Base-by-base conservation (phyloP, 2,797 vertebrate genomes). In the Pipistrellus nathusii region DNA sequence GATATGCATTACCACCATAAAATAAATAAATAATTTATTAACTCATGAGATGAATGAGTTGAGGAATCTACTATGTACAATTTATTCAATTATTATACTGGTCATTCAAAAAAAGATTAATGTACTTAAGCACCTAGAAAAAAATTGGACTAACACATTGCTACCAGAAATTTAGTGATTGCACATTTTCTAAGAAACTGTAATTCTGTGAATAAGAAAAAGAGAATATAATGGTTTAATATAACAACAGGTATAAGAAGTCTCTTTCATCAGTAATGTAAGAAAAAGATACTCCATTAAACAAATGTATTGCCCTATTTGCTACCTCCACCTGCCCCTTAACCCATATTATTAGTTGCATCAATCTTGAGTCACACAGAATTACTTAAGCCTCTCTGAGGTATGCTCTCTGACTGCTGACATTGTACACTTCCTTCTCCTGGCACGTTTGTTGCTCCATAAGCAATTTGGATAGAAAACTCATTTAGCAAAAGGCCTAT, bases 271-370 rank as follows among this genome's bases (percentile, higher is more conserved):
- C 69, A 82, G n/a, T 75, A 76, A 66, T 76, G 38, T 27, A 85
- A 84, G 62, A 92, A 41, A 87, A 93, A 97, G 90, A 86, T 68
- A 94, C n/a, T 44, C 66, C 77, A 93, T 96, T 97, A 97, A 97
- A 95, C 81, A 97, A 97, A 96, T 32, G 15, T 44, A 85, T 85
- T 93, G 90, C n/a, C 78, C 75, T 95, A 73, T 77, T 88, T 95
- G 77, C 78, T 95, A 71, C 68, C 9, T 94, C 95, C 76, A 92
- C 68, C 81, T 92, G 92, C 80, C 66, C 90, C 95, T 97, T 97
- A 96, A 95, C 89, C 86, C 48, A 48, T 91, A 85, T 97, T 98
- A 98, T 94, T 98, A 92, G 62, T 95, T 94, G 71, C 92, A 97
- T 97, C 94, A 96, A 95, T 98, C 97, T 96, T 95, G 80, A 96